Percentiles rank a stretch among this genome's conserved stretches.
These are phyloP conservation scores for Gambusia yucatana DNA, from an alignment of 2,797 vertebrate genomes.

Conservation along the genomic window DNA sequence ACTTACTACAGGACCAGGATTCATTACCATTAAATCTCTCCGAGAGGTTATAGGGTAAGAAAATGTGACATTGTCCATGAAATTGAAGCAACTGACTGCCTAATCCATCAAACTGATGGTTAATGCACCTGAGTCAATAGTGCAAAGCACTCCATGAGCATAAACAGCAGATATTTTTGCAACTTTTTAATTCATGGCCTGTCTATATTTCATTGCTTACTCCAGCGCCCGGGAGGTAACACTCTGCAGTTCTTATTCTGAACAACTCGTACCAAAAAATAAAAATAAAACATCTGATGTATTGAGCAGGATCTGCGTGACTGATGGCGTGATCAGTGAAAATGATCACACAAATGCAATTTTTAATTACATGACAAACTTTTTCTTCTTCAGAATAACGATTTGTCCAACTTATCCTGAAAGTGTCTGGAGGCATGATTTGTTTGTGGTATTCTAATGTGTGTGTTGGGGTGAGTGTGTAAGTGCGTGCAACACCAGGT, in stretches of 20 bases:
- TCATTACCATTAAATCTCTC: conserved; percentile 77
- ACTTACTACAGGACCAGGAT: conserved; percentile 63
- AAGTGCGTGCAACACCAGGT: neutral
- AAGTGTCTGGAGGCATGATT: neutral
- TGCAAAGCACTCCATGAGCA: conserved; percentile 37
- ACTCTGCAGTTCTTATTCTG: conserved; percentile 54
- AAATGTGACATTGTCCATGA: conserved; percentile 75
- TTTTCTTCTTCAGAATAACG: conserved; percentile 47
- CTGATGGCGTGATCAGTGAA: conserved; percentile 63
- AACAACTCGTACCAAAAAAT: conserved; percentile 48
- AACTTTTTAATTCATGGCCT: conserved; percentile 62
- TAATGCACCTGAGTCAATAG: conserved; percentile 53
- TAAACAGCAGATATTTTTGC: conserved; percentile 61
- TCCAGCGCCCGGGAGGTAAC: conserved; percentile 50
- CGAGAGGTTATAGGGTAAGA: conserved; percentile 65
- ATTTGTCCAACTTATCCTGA: conserved; percentile 51
- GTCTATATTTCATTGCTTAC: conserved; percentile 65
- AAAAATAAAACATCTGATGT: conserved; percentile 16
- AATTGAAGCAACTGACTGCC: conserved; percentile 67
- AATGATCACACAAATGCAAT: conserved; percentile 65
- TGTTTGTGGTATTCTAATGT: neutral
- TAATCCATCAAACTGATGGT: conserved; percentile 70
- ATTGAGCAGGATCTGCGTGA: conserved; percentile 61
- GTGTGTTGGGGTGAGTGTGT: no score
- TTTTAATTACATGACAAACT: conserved; percentile 62